These are phyloP conservation scores for Epizoanthus rinbou DNA, from an alignment of 92 coral and sea anemone species.

Conservation along the genomic window DNA sequence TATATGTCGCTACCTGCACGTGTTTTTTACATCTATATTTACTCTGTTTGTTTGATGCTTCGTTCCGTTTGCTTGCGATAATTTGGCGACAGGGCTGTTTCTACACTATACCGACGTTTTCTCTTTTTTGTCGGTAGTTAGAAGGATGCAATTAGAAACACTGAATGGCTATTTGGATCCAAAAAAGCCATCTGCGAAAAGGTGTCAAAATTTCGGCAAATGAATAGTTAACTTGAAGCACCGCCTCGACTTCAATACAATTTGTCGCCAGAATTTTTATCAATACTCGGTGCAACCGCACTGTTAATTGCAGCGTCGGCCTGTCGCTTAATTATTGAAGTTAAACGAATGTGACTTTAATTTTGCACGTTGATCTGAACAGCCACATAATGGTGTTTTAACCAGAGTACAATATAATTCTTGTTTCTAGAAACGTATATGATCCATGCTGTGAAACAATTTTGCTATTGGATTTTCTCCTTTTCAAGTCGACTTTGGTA, in stretches of 20 bases:
- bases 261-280: conserved; percentile 35
- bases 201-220: conserved; percentile 27
- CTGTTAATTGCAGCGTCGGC: conserved; percentile 22
- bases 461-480: background rate
- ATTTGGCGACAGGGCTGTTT: background rate
- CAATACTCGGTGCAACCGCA: conserved; percentile 32
- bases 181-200: conserved; percentile 21
- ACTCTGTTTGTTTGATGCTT: background rate
- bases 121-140: background rate
- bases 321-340: conserved; percentile 20
- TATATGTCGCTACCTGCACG: background rate
- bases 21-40: background rate
- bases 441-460: background rate
- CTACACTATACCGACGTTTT: background rate
- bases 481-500: background rate
- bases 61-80: background rate
- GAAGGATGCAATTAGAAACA: conserved; percentile 8
- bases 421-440: background rate
- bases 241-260: background rate
- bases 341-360: background rate
- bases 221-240: background rate
- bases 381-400: background rate
- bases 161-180: conserved; percentile 15
- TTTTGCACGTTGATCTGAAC: background rate
- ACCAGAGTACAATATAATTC: no score